Base-by-base conservation (phyloP, 2,888 invertebrate genomes). In the Tyria jacobaeae region DNA sequence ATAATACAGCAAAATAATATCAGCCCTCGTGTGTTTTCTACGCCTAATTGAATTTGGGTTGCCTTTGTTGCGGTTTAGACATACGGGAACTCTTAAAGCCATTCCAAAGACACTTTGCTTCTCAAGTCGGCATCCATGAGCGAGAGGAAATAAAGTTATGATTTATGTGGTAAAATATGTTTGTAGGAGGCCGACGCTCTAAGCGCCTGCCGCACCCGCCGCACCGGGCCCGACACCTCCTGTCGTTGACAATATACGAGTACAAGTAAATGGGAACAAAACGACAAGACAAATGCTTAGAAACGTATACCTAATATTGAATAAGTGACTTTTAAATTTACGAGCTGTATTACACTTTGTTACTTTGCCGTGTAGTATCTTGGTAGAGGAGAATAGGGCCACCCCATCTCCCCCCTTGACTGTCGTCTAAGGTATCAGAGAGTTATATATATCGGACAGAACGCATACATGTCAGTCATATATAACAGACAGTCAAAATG, bases 141-240 rank as follows among this genome's bases (percentile, higher is more conserved):
- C 88, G 89, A 90, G 89, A 92, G 92, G 92, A 92, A 92, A 92
- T 92, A 92, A 92, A 92, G 89, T 92, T 92, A 90, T 92, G 92
- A 93, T 92, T 92, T 93, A 93, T 92, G 89, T 89, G 89, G 87
- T 88, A 89, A 91, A 92, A 91, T 93, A 91, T 92, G 90, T 90
- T n/a, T 88, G 84, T 84, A 81, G 79, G 82, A 81, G 82, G 76
- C 79, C 81, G 82, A 76, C 80, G 82, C 83, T 82, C 80, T 85
- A 81, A 86, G 83, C 85, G 66, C 57, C 34, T 25, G 35, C 54
- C 57, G 35, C 49, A 71, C 75, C 76, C 69, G 64, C 66, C 68
- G 58, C 39, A 21, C 27, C 68, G 66, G 15, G 71, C 75, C 71
- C 78, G 79, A 82, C 82, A 82, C 84, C 83, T 82, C 80, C 81